Percentiles rank a stretch among this genome's conserved stretches.
These are phyloP conservation scores for Triops longicaudatus DNA, from an alignment of 1,140 invertebrate species.

Conservation along the genomic window DNA sequence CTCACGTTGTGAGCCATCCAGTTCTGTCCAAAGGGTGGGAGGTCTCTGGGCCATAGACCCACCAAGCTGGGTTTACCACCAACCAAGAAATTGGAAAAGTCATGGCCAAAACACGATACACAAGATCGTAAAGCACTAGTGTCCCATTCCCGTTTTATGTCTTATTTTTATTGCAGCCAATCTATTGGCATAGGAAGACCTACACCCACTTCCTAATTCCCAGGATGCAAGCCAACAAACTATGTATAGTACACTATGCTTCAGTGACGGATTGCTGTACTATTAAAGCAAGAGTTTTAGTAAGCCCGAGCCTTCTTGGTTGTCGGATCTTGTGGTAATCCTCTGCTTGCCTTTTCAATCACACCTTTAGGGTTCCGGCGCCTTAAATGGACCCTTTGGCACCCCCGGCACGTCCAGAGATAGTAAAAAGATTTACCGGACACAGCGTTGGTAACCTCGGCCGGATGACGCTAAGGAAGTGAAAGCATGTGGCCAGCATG, in stretches of 20 bases:
- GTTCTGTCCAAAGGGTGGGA: neutral
- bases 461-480: conserved; percentile 10
- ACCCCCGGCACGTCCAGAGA: neutral
- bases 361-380: neutral
- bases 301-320: neutral
- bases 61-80: neutral
- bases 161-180: no score
- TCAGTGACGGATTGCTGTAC: neutral
- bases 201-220: no score
- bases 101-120: neutral
- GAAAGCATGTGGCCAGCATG: conserved; percentile 10
- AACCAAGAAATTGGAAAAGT: neutral
- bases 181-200: no score
- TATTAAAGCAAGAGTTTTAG: neutral
- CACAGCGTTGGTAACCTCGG: neutral
- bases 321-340: neutral
- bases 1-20: neutral
- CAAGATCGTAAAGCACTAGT: neutral
- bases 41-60: neutral
- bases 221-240: no score
- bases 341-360: neutral
- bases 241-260: no score
- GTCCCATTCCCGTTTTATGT: no score
- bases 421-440: neutral
- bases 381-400: neutral